Evolutionary conservation across 2,888 invertebrate species (phyloP).

Genomic region (Lissonota sp.): DNA sequence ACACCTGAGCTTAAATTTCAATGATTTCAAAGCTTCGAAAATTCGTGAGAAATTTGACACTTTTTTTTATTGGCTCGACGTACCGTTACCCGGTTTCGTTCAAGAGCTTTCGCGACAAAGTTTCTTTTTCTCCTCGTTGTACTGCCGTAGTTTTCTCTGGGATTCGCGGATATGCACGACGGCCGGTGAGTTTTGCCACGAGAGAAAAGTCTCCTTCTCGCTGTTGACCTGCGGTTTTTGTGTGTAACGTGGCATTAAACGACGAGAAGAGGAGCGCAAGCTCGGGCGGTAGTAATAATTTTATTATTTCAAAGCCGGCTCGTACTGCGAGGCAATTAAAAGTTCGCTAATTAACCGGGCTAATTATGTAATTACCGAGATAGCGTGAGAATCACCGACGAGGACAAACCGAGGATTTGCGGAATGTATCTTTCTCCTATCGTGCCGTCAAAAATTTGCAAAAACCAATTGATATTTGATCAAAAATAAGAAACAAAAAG

Average conservation of each 20-base stretch:
- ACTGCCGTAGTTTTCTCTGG: conserved; percentile 46
- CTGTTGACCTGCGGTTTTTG: conserved; percentile 51
- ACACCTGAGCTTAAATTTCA: too few species aligned
- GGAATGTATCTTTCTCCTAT: too few species aligned
- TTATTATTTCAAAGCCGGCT: conserved; percentile 76
- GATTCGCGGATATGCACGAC: background rate
- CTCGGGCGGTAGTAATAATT: conserved; percentile 70
- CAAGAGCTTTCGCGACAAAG: background rate
- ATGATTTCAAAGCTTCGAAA: too few species aligned
- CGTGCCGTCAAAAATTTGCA: too few species aligned
- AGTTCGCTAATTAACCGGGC: conserved; percentile 80
- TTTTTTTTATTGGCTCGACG: too few species aligned
- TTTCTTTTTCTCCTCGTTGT: conserved; percentile 12
- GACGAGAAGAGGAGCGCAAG: conserved; percentile 30
- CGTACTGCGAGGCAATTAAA: conserved; percentile 79
- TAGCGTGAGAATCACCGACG: conserved; percentile 31
- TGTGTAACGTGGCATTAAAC: conserved; percentile 48
- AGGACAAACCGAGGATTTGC: conserved; percentile 11
- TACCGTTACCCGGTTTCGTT: conserved; percentile 4
- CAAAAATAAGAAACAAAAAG: too few species aligned
- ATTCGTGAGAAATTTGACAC: too few species aligned
- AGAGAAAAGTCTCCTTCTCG: conserved; percentile 5
- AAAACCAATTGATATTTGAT: too few species aligned
- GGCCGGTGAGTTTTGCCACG: conserved; percentile 4
- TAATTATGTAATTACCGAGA: conserved; percentile 77